Base-by-base conservation (phyloP, 1,140 invertebrate genomes). In the Holotrichia oblita region DNA sequence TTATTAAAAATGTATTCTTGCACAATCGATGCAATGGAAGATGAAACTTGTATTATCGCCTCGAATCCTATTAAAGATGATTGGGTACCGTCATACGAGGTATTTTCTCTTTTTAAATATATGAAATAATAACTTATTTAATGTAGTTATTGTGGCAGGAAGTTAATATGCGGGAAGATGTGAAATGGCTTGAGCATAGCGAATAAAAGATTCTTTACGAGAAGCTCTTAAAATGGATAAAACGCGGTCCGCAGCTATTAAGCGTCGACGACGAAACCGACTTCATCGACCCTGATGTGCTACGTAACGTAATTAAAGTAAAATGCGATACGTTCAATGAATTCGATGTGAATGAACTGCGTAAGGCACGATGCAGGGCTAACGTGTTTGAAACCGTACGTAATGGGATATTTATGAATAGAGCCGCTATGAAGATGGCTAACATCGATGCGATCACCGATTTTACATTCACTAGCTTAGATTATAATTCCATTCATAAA, bases 381-480 rank as follows among this genome's bases (percentile, higher is more conserved):
- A 99, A 99, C 91, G 97, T 97, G 0, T 99, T 95, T 87, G 98
- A 99, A 89, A 96, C 94, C 0, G 96, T 99, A 81, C 90, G 93
- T 40, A 93, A 93, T 75, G 94, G 91, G 0, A 94, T 98, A 83
- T 99, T 99, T 87, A 90, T 97, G 73, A 99, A 99, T 86, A 91
- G 98, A 84, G 98, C 98, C 17, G 98, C 98, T 8, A 93, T 99
- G 82, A 99, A 99, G 89, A 99, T 99, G 96, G 98, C 98, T 0
- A 99, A 99, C 84, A 95, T 99, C 82, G 98, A 99, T 89, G 92
- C 92, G 72, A 92, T 95, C 48, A 95, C 95, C 86, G 92, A 97
- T 84, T 97, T 94, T 84, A 97, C 98, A 92, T 98, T 99, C 83
- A 98, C 97, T 0, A 88, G 93, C 42, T 95, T 97, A 14, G 90